Conservation (phyloP, 2,888 invertebrate genomes). For the Caenorhabditis macrosperma region DNA sequence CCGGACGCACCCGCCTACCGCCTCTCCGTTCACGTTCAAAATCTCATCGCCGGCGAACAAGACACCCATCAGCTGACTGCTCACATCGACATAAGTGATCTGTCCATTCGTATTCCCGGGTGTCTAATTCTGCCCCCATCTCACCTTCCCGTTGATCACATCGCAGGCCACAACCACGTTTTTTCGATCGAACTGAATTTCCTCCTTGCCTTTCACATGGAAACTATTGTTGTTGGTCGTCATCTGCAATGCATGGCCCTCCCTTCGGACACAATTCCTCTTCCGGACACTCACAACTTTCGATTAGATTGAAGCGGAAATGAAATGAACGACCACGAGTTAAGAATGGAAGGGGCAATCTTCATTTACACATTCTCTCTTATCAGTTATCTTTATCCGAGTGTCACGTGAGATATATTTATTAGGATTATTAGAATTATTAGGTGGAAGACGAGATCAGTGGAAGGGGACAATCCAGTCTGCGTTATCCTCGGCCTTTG, state of each 20-base stretch:
- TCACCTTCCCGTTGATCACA: slow-evolving; percentile 55
- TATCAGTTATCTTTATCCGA: background rate
- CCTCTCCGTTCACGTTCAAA: slow-evolving; percentile 51
- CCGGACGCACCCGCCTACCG: background rate
- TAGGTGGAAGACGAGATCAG: slow-evolving; percentile 5
- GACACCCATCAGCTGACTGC: slow-evolving; percentile 55
- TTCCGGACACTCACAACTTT: background rate
- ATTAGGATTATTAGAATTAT: slow-evolving; percentile 42
- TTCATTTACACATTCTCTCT: background rate
- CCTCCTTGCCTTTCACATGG: slow-evolving; percentile 58
- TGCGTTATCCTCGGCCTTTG: slow-evolving; percentile 60
- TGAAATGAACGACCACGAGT: background rate
- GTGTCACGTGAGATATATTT: slow-evolving; percentile 29
- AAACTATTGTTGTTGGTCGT: slow-evolving; percentile 43
- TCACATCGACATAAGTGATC: slow-evolving; percentile 55
- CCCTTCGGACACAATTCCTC: background rate
- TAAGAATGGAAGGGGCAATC: slow-evolving; percentile 10
- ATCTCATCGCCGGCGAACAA: slow-evolving; percentile 58
- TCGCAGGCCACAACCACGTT: slow-evolving; percentile 56
- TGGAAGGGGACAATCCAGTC: slow-evolving; percentile 67
- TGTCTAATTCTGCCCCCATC: background rate
- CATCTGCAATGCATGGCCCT: slow-evolving; percentile 55
- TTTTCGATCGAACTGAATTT: slow-evolving; percentile 52
- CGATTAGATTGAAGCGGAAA: slow-evolving; percentile 1
- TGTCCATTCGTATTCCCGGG: slow-evolving; percentile 18